Evolutionary conservation across 2,797 vertebrate genomes (phyloP).

Genomic region (Anguilla anguilla): DNA sequence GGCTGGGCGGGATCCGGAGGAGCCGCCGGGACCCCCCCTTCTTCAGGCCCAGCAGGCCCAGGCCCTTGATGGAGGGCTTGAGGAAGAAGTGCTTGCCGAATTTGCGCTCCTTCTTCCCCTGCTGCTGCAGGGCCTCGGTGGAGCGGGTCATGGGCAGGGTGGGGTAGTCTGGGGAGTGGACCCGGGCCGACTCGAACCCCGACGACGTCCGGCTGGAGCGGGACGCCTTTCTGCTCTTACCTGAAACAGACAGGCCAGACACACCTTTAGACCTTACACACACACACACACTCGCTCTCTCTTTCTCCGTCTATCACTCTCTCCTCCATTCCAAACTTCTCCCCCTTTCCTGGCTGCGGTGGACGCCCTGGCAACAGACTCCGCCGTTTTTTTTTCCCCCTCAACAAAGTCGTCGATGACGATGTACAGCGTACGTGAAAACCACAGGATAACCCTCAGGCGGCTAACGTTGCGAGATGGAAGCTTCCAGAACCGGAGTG

Average conservation of each 20-base stretch:
- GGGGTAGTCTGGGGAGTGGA: conserved; percentile 80
- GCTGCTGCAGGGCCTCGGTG: conserved; percentile 72
- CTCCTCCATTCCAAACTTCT: not conserved
- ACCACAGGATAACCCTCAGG: not conserved
- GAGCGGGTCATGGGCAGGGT: conserved; percentile 80
- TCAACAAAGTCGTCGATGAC: not conserved
- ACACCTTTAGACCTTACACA: not conserved
- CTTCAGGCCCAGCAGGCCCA: conserved; percentile 63
- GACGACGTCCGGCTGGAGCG: conserved; percentile 70
- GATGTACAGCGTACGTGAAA: not conserved
- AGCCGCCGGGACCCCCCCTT: conserved; percentile 77
- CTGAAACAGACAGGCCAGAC: conserved; percentile 65
- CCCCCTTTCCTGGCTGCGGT: no score
- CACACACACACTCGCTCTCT: not conserved
- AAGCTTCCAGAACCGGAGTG: not conserved
- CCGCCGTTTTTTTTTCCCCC: not conserved
- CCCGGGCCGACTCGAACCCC: conserved; percentile 73
- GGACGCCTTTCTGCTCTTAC: conserved; percentile 82
- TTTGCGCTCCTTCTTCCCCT: conserved; percentile 69
- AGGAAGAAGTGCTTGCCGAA: conserved; percentile 64
- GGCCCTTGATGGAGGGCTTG: conserved; percentile 70
- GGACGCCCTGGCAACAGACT: not conserved
- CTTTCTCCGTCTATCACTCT: not conserved
- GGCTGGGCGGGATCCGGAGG: conserved; percentile 76
- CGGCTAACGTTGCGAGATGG: not conserved